These are phyloP conservation scores for Acrocephalus kingi DNA, from an alignment of 2,113 vertebrate genomes.

Conservation along the genomic window DNA sequence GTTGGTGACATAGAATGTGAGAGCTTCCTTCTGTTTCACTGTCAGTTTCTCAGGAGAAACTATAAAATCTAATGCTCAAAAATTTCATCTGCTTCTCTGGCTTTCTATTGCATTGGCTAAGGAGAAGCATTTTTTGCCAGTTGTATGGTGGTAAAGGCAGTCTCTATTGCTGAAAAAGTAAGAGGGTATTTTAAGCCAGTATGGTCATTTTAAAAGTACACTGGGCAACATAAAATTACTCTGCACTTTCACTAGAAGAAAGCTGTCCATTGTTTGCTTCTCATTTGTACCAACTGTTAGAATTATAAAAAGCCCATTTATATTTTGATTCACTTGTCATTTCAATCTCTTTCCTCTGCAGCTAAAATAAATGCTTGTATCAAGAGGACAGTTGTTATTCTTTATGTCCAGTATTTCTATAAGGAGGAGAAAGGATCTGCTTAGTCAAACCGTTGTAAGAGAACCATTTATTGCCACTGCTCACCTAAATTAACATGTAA, in stretches of 20 bases:
- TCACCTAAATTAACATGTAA: background rate
- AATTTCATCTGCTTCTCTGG: background rate
- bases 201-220: background rate
- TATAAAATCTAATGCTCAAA: background rate
- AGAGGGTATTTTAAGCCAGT: background rate
- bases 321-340: background rate
- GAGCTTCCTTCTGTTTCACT: background rate
- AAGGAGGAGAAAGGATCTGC: background rate
- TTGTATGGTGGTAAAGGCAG: background rate
- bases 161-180: background rate
- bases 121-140: background rate
- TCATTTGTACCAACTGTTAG: background rate
- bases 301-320: background rate
- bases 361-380: background rate
- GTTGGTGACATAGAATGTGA: background rate
- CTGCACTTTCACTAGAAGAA: background rate
- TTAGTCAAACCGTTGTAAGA: background rate
- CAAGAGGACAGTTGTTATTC: background rate
- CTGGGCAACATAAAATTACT: background rate
- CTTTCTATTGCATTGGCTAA: background rate
- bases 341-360: background rate
- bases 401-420: background rate
- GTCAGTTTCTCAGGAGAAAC: background rate
- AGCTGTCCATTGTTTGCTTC: background rate
- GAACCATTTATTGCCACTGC: background rate